Evolutionary conservation across 2,797 vertebrate genomes (phyloP), one percentile per base, ranked within the genome.

Genomic region (Triplophysa yarkandensis): DNA sequence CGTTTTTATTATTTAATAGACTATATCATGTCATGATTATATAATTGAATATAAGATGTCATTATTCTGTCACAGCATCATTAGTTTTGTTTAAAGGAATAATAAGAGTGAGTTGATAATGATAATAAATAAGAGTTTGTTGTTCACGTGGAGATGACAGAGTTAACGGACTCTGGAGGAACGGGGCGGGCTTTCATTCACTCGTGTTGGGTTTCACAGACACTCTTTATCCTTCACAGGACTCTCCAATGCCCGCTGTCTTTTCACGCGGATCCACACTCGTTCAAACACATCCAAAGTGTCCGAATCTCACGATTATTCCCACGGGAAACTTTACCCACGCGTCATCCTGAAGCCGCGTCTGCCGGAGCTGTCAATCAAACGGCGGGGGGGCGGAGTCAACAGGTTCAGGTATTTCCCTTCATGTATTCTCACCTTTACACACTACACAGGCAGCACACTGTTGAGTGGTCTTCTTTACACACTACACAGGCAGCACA

Each of bases 371-470:
- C 50, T 25, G 48, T 52, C 48, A 52, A 11, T 74, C 55, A 64
- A 68, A 65, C 55, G 48, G 65, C 73, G 76, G 70, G 36, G 63
- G 88, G 91, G 92, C 89, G 91, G 91, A 92, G 91, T 87, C 91
- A 92, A 91, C 92, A 93, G 89, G 90, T 92, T 84, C 89, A 92
- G 92, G 92, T 93, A 93, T 71, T 78, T 73, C 55, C 84, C 82
- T 84, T 81, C 82, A 79, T 27, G 89, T 87, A 86, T 84, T 52
- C 23, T 21, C 46, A 64, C 17, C 13, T 54, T 23, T 14, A 8
- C 6, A 14, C 36, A 50, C 46, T 1, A 41, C 8, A 3, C 23
- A 39, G 9, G n/a, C 6, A 62, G 21, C 21, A 48, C 8, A 46
- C 23, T 7, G 27, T 9, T 9, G 34, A 64, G 2, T 28, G 52